Conservation (phyloP, 2,797 vertebrate species). For the Chiropotes sagulatus region DNA sequence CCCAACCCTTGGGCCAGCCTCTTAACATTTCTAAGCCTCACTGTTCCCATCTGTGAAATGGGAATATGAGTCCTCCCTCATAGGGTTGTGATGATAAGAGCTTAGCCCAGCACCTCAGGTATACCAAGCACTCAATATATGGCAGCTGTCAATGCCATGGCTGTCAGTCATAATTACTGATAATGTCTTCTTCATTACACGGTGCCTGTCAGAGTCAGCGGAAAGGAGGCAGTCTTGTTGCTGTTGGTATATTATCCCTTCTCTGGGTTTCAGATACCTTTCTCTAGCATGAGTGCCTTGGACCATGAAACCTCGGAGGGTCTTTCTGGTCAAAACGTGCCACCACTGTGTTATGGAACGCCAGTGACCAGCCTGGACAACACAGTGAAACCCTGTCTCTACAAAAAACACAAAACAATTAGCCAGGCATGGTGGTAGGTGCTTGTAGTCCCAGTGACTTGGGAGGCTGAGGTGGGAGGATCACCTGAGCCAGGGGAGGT, state of each 20-base stretch:
- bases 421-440: too few relatives aligned
- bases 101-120: neutral
- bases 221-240: accelerated
- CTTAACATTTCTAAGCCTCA: neutral
- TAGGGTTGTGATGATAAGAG: accelerated
- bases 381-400: too few relatives aligned
- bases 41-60: neutral
- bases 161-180: neutral
- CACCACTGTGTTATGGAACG: neutral
- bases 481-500: too few relatives aligned
- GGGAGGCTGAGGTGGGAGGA: too few relatives aligned
- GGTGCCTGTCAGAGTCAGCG: accelerated
- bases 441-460: too few relatives aligned
- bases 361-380: neutral
- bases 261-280: neutral
- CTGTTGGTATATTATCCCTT: too few relatives aligned
- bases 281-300: neutral
- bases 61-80: neutral
- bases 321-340: neutral
- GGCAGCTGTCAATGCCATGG: accelerated
- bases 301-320: neutral
- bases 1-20: neutral
- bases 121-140: accelerated
- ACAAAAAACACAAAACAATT: too few relatives aligned
- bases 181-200: neutral